Base-by-base conservation (phyloP, 2,888 invertebrate genomes). In the Pseudeuparius sepicola region DNA sequence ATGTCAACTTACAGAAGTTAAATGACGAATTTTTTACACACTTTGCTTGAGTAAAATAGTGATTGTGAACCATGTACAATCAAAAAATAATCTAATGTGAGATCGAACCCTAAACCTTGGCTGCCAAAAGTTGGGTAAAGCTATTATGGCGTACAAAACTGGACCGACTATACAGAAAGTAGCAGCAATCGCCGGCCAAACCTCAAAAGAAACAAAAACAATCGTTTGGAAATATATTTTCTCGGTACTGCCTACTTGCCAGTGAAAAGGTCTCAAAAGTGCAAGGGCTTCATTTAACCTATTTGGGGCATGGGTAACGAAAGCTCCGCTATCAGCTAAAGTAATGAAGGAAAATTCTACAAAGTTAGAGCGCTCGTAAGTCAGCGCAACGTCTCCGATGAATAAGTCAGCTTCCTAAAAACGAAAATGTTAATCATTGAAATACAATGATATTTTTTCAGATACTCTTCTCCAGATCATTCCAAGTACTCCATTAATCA, bases 281-380 rank as follows among this genome's bases (percentile, higher is more conserved):
- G 81, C 82, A 11, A 82, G 52, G 1, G 82, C 80, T 53, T 83
- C 82, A 46, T 79, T 83, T 1, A 83, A 61, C 37, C 71, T 71
- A 1, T 76, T 73, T 0, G 83, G 82, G 0, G 81, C 76, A 46
- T 82, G 82, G 0, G 82, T 83, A 2, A 80, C 67, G 51, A 83
- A 83, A 0, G 82, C 81, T 0, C 80, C 82, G 11, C 79, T 81
- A 51, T 83, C 83, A 1, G 81, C 80, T 23, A 83, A 60, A 0
- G 82, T 83, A 34, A 81, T 65, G 51, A 82, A 82, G 0, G 82
- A 79, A 60, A 82, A 83, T 51, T 83, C 82, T 0, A 80, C 78
- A 0, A 73, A 78, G 47, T 74, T 74, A 9, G 75, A 67, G 3
- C 82, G 64, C 51, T 83, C 82, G 67, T 73, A 75, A 0, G 80